phyloP scores from a whole-genome alignment of 2,888 invertebrate species.

The Thera obeliscata region DNA sequence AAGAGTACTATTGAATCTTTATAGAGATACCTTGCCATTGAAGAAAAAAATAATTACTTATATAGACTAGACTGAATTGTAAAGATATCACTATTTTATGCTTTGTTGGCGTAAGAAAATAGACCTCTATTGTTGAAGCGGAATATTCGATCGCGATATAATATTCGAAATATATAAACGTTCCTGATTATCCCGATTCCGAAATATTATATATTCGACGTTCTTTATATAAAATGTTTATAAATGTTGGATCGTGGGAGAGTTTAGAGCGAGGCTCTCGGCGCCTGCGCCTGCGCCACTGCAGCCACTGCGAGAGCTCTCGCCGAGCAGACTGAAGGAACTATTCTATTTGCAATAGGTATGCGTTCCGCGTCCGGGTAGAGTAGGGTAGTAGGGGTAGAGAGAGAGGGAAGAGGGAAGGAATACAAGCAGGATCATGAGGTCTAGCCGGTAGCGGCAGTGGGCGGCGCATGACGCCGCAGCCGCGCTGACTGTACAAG shows the following conservation, averaged over 20 bases:
- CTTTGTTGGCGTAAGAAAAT: conserved; percentile 82
- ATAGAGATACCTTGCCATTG: conserved; percentile 84
- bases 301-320: conserved; percentile 27
- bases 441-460: conserved; percentile 20
- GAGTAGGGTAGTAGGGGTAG: conserved; percentile 8
- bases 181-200: conserved; percentile 71
- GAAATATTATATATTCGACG: conserved; percentile 68
- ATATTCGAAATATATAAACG: conserved; percentile 67
- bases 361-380: conserved; percentile 4
- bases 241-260: conserved; percentile 66
- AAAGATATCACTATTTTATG: conserved; percentile 85
- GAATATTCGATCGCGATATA: conserved; percentile 65
- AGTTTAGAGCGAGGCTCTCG: conserved; percentile 54
- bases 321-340: conserved; percentile 26
- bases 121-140: conserved; percentile 78
- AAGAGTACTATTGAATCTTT: conserved; percentile 82
- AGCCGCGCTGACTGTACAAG: conserved; percentile 52
- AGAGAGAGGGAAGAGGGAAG: background rate
- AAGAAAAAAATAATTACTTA: conserved; percentile 74
- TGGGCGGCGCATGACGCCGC: conserved; percentile 11
- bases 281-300: conserved; percentile 41
- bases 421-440: conserved; percentile 12
- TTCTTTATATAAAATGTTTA: conserved; percentile 67
- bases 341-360: conserved; percentile 21
- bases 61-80: conserved; percentile 85